These are phyloP conservation scores for Zonitis immaculata DNA, from an alignment of 2,888 invertebrate species.

Conservation along the genomic window DNA sequence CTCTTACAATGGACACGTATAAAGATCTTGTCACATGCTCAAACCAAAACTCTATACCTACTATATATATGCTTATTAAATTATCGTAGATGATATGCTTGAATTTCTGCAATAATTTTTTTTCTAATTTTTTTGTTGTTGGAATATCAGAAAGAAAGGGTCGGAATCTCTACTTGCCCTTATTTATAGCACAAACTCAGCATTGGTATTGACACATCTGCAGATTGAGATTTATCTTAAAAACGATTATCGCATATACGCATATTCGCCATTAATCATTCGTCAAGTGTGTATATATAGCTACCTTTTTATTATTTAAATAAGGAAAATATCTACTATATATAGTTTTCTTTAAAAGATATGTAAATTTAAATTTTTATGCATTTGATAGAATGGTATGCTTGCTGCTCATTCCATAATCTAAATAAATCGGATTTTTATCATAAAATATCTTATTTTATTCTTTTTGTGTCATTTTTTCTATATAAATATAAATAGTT, in stretches of 20 bases:
- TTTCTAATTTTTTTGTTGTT: no score
- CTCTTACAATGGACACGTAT: slow-evolving; percentile 40
- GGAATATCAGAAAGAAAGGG: slow-evolving; percentile 12
- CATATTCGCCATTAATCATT: slow-evolving; percentile 14
- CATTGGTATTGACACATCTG: slow-evolving; percentile 46
- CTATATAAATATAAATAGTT: slow-evolving; percentile 21
- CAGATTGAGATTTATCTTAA: slow-evolving; percentile 34
- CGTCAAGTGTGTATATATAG: neutral
- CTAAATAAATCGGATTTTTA: neutral
- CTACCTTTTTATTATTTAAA: slow-evolving; percentile 3
- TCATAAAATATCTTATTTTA: neutral
- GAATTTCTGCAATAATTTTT: neutral
- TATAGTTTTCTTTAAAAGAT: neutral
- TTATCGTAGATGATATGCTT: no score
- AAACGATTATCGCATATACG: slow-evolving; percentile 31
- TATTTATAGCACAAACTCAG: slow-evolving; percentile 42
- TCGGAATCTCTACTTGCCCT: slow-evolving; percentile 26
- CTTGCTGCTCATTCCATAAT: no score
- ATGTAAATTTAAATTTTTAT: no score
- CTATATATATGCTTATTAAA: no score
- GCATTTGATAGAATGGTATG: no score
- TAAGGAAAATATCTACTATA: slow-evolving; percentile 1
- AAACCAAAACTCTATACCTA: slow-evolving; percentile 24
- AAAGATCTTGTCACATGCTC: slow-evolving; percentile 37
- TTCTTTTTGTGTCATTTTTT: neutral